Base-by-base conservation (phyloP, 2,888 invertebrate genomes). In the Macrophya alboannulata region DNA sequence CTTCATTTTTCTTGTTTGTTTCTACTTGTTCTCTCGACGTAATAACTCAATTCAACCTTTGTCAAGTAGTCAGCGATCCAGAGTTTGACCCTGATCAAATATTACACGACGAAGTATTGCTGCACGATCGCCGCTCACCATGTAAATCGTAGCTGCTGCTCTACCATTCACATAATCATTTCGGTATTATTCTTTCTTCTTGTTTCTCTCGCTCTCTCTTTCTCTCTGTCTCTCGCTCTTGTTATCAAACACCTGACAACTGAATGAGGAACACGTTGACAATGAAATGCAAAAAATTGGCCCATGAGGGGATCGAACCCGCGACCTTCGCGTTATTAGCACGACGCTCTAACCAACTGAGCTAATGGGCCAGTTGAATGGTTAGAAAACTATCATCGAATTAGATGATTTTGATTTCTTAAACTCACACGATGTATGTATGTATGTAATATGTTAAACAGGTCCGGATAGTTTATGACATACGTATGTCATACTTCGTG, bases 301-400 rank as follows among this genome's bases (percentile, higher is more conserved):
- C 92, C 90, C 91, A 90, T 92, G 92, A 88, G 92, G 92, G 92
- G 92, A 93, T 92, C 92, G 92, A 93, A 93, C 92, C 92, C 92
- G 90, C 92, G 92, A 92, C 92, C 92, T 92, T 92, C 92, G 92
- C 92, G 92, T 93, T 92, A 92, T 93, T 92, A 92, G 92, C 92
- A 92, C 92, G 92, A 93, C 92, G 92, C 92, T 92, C 92, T 93
- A 92, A 92, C 92, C 92, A 92, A 90, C 92, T 93, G 92, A 92
- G 92, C 92, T 92, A 92, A 91, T 91, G 89, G 92, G 91, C 90
- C 91, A 85, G 68, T 83, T 68, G 65, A 45, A 68, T 15, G 62
- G 9, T 0, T 3, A 0, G 9, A 43, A 43, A 51, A 51, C 25
- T 15, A 55, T 6, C 21, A 0, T 17, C 1, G 4, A 45, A 62